Evolutionary conservation across 2,888 invertebrate genomes (phyloP).

Genomic region (Cenopis cana): DNA sequence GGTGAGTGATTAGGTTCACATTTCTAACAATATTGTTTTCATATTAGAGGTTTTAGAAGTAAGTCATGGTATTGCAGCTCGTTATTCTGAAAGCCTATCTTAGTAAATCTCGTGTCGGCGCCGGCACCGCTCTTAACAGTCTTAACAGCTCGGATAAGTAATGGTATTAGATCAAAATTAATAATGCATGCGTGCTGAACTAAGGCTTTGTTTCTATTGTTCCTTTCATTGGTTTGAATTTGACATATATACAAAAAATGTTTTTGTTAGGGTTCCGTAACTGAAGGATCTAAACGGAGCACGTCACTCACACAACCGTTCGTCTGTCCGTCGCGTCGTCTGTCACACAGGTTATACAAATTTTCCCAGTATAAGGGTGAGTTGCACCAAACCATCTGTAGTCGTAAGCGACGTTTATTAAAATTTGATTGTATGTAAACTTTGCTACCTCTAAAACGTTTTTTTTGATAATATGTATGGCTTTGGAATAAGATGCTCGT

Average conservation of each 20-base stretch:
- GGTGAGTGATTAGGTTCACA: neutral
- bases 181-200: slow-evolving; percentile 28
- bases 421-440: too few species aligned
- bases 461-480: too few species aligned
- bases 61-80: slow-evolving; percentile 56
- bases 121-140: slow-evolving; percentile 39
- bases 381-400: too few species aligned
- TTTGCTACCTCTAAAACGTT: too few species aligned
- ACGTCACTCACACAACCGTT: too few species aligned
- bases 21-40: neutral
- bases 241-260: neutral
- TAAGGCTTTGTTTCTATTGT: neutral
- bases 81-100: slow-evolving; percentile 73
- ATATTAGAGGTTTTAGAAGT: neutral
- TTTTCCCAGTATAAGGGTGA: too few species aligned
- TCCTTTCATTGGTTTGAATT: neutral
- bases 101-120: slow-evolving; percentile 50
- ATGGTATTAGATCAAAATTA: slow-evolving; percentile 35
- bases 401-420: too few species aligned
- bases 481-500: too few species aligned
- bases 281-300: too few species aligned
- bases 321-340: too few species aligned
- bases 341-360: too few species aligned
- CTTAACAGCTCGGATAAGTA: slow-evolving; percentile 28
- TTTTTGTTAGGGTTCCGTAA: too few species aligned